A percentile compares a stretch with the other conserved stretches of the same genome.
Conservation (phyloP, 2,888 invertebrate genomes). For the Macropis europaea region DNA sequence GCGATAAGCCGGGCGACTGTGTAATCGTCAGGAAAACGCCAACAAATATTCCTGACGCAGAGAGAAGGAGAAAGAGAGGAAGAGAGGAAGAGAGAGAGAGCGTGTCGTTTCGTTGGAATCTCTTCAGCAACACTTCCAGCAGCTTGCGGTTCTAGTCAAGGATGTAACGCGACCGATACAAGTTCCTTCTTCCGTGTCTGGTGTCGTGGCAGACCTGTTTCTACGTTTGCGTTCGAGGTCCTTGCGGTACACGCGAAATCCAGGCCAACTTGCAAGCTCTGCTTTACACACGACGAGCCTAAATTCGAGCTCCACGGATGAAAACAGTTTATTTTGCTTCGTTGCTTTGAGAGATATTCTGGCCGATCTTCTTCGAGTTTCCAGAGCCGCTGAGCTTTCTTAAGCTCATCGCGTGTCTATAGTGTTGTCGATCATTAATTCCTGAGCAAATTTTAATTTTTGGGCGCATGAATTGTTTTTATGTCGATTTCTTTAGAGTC, state of each 20-base stretch:
- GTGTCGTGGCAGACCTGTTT: conserved; percentile 1
- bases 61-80: too few species aligned
- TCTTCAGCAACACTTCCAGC: conserved; percentile 4
- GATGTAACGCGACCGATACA: conserved; percentile 12
- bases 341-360: too few species aligned
- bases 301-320: background rate
- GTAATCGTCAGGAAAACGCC: conserved; percentile 41
- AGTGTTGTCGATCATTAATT: too few species aligned
- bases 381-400: too few species aligned
- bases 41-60: background rate
- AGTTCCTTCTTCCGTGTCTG: conserved; percentile 23
- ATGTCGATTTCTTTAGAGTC: too few species aligned
- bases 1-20: conserved; percentile 1
- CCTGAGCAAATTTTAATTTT: too few species aligned
- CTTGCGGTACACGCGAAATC: background rate
- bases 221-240: conserved; percentile 3
- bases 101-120: background rate
- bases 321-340: too few species aligned
- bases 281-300: background rate
- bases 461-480: too few species aligned
- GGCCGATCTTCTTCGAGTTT: too few species aligned
- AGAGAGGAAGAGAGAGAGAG: too few species aligned
- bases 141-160: conserved; percentile 7
- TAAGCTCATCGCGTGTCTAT: too few species aligned
- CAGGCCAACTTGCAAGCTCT: background rate